Conservation (phyloP, 1,140 invertebrate species). For the Formica selysi region DNA sequence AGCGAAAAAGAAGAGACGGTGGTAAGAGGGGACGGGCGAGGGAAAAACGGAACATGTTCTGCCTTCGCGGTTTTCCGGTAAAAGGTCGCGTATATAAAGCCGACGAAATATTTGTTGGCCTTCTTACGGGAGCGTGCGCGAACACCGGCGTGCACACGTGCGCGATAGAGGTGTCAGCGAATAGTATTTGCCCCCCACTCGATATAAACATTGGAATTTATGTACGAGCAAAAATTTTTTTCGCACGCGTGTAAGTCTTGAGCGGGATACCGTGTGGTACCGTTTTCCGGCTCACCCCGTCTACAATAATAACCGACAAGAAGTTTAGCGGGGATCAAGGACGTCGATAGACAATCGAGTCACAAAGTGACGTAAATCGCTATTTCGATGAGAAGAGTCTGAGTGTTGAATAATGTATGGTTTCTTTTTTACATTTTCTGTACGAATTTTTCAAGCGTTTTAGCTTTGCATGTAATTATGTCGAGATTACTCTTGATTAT, state of each 20-base stretch:
- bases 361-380: background rate
- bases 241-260: slow-evolving; percentile 23
- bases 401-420: background rate
- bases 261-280: background rate
- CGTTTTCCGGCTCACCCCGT: background rate
- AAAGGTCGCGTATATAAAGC: slow-evolving; percentile 62
- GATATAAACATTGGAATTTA: slow-evolving; percentile 63
- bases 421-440: background rate
- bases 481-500: too few relatives aligned
- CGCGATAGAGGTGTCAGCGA: slow-evolving; percentile 34
- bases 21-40: background rate
- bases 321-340: background rate
- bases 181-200: background rate
- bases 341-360: background rate
- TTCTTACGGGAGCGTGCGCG: slow-evolving; percentile 26
- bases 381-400: background rate
- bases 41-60: slow-evolving; percentile 21
- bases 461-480: background rate
- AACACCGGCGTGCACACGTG: slow-evolving; percentile 9
- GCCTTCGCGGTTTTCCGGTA: slow-evolving; percentile 47
- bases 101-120: slow-evolving; percentile 47
- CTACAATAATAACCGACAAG: background rate
- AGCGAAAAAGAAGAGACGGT: slow-evolving; percentile 13
- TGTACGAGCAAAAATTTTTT: slow-evolving; percentile 5
- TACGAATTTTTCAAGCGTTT: background rate